These are phyloP conservation scores for Guaruba guarouba DNA, from an alignment of 2,113 vertebrate species.

Conservation along the genomic window DNA sequence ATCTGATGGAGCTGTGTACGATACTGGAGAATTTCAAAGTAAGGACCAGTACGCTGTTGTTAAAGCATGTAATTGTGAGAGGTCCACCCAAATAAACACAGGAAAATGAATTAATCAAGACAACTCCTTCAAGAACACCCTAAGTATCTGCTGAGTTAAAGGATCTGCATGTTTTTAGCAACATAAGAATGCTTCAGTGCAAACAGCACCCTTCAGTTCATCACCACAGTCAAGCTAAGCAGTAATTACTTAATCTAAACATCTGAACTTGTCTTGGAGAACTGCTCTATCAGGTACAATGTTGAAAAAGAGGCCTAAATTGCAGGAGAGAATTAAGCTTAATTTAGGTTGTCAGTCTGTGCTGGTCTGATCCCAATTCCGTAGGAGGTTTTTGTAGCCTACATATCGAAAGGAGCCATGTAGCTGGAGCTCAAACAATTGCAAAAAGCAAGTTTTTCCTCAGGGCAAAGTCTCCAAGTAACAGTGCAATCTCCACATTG, in stretches of 20 bases:
- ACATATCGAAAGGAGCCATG: neutral
- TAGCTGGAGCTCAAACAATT: conserved; percentile 48
- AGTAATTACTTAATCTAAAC: conserved; percentile 46
- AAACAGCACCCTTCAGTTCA: neutral
- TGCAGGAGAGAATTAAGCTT: conserved; percentile 19
- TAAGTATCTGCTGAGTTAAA: neutral
- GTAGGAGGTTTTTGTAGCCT: conserved; percentile 35
- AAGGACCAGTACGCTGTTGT: neutral
- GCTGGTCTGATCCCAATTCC: neutral
- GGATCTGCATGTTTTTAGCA: neutral
- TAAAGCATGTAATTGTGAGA: neutral
- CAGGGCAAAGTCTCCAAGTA: conserved; percentile 48
- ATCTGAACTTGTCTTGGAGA: conserved; percentile 9
- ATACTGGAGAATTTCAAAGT: neutral
- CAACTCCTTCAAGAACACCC: neutral
- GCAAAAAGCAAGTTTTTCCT: conserved; percentile 58
- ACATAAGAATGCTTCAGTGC: neutral
- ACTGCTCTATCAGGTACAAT: conserved; percentile 38
- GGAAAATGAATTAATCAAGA: neutral
- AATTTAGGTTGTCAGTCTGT: neutral
- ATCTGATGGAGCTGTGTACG: neutral
- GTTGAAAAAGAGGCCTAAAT: neutral
- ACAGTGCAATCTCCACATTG: conserved; percentile 45
- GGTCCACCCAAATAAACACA: neutral
- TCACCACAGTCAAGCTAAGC: neutral